These are phyloP conservation scores for Phylloscopus trochiloides DNA, from an alignment of 2,113 vertebrate species.

Conservation along the genomic window DNA sequence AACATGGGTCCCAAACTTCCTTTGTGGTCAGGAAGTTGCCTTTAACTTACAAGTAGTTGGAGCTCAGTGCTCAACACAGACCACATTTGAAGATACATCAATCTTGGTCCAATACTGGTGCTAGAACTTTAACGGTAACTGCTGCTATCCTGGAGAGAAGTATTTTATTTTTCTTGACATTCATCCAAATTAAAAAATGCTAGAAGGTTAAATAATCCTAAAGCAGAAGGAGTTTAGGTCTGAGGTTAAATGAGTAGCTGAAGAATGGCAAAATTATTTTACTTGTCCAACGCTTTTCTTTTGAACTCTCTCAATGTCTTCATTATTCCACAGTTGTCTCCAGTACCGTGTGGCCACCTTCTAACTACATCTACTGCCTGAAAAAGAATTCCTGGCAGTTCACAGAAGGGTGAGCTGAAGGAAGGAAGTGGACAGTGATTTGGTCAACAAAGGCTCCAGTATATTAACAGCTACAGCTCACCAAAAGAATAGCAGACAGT, in stretches of 20 bases:
- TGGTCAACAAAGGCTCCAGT: neutral
- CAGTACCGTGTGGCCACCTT: neutral
- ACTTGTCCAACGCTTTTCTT: neutral
- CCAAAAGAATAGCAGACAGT: neutral
- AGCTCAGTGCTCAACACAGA: neutral
- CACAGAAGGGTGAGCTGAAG: neutral
- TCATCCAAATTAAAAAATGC: neutral
- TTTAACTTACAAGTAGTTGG: neutral
- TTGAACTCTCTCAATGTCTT: neutral
- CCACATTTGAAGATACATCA: neutral
- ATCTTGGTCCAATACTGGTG: neutral
- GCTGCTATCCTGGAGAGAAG: neutral
- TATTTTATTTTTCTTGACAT: neutral
- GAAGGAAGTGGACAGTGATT: neutral
- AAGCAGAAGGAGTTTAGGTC: neutral
- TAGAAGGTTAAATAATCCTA: neutral
- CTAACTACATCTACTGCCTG: neutral
- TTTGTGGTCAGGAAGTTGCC: neutral
- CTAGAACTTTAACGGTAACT: neutral
- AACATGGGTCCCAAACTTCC: neutral
- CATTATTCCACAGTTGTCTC: neutral
- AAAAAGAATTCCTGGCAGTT: neutral
- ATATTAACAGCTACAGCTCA: conserved; percentile 9
- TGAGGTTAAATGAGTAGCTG: neutral
- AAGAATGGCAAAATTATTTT: neutral